Evolutionary conservation across 2,113 vertebrate genomes (phyloP).

Genomic region (Redunca redunca): DNA sequence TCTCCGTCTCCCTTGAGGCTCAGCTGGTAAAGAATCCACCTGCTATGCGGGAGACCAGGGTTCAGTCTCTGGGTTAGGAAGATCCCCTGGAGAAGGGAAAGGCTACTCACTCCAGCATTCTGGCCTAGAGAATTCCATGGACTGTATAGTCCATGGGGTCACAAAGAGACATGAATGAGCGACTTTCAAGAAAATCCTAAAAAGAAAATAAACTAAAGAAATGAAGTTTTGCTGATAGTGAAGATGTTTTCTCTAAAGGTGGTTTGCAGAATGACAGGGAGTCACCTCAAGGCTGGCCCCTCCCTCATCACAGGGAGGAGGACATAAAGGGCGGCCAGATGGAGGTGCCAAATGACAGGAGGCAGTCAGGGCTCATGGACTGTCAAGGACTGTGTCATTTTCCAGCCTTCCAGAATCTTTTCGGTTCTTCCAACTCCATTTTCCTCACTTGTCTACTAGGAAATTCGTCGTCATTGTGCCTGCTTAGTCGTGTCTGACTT

Average conservation of each 20-base stretch:
- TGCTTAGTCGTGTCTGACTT: background rate
- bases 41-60: background rate
- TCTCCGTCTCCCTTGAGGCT: background rate
- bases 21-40: background rate
- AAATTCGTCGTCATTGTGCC: background rate
- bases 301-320: background rate
- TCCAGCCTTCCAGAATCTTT: background rate
- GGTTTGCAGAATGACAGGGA: background rate
- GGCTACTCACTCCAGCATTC: background rate
- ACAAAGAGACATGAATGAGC: background rate
- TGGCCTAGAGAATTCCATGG: background rate
- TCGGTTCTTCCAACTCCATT: background rate
- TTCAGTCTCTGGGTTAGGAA: background rate
- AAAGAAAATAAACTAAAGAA: constrained; percentile 1
- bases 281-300: background rate
- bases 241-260: background rate
- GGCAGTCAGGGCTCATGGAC: background rate
- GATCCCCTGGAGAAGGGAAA: background rate
- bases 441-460: background rate
- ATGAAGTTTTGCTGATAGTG: background rate
- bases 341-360: background rate
- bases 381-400: background rate
- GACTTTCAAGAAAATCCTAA: background rate
- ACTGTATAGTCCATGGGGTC: background rate
- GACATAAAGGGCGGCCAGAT: fast-evolving